Evolutionary conservation across 2,113 vertebrate genomes (phyloP).

Genomic region (Procavia capensis): DNA sequence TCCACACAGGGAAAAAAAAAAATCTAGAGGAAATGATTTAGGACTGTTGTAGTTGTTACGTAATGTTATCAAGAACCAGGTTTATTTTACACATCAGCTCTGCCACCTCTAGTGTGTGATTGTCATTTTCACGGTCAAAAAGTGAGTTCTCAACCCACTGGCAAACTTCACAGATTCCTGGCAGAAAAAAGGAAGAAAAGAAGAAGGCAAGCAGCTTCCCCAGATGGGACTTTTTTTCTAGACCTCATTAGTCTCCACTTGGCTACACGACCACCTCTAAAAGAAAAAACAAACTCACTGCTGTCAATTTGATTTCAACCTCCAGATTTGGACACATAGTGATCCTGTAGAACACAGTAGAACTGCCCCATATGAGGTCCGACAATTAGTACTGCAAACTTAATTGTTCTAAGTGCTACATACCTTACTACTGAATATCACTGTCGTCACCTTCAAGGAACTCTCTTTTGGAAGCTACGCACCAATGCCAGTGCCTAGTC

Average conservation of each 20-base stretch:
- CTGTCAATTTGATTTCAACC: no score
- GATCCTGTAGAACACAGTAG: no score
- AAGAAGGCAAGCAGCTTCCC: background rate
- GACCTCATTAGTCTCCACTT: background rate
- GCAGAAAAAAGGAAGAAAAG: background rate
- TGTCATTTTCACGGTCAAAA: background rate
- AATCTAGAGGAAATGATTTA: background rate
- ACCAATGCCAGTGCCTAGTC: no score
- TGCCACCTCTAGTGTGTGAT: background rate
- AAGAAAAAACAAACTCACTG: no score
- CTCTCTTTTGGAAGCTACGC: no score
- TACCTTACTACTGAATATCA: no score
- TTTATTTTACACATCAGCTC: background rate
- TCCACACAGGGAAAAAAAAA: background rate
- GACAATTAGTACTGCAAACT: no score
- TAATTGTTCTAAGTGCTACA: no score
- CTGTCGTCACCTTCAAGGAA: no score
- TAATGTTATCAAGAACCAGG: background rate
- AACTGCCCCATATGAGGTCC: no score
- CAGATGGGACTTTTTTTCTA: background rate
- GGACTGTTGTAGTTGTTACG: background rate
- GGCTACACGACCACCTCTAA: background rate
- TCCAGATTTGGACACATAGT: no score
- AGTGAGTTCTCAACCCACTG: background rate
- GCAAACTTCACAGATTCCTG: background rate